Percentiles rank a stretch among this genome's conserved stretches.
These are phyloP conservation scores for Harmothoe impar DNA, from an alignment of 2,888 invertebrate species.

Conservation along the genomic window DNA sequence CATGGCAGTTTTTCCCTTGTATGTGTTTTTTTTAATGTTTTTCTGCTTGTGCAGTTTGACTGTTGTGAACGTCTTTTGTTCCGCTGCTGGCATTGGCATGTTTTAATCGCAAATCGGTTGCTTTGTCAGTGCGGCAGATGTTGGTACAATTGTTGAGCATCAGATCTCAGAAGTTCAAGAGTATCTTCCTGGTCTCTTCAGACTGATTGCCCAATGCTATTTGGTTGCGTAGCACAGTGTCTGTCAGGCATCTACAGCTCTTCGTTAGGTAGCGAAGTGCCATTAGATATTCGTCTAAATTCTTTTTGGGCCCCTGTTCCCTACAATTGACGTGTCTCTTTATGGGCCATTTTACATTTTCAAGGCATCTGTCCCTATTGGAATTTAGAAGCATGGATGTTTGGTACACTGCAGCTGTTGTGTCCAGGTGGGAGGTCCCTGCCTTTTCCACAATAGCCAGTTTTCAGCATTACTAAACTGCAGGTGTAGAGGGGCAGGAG, in stretches of 20 bases:
- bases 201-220: not conserved
- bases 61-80: not conserved
- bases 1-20: too few species aligned
- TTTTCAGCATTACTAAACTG: not conserved
- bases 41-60: not conserved
- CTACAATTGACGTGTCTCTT: not conserved
- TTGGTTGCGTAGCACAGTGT: not conserved
- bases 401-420: not conserved
- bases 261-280: too few species aligned
- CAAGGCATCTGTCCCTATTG: not conserved
- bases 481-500: not conserved
- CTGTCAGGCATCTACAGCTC: too few species aligned
- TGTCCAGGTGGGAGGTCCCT: conserved; percentile 11
- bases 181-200: too few species aligned
- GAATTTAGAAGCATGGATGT: too few species aligned
- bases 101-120: too few species aligned
- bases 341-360: not conserved
- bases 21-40: too few species aligned
- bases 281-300: not conserved
- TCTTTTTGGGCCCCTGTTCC: conserved; percentile 4
- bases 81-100: not conserved
- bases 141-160: not conserved
- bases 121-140: not conserved
- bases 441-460: too few species aligned
- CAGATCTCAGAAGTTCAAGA: too few species aligned